These are phyloP conservation scores for Gulo gulo DNA, from an alignment of 2,113 vertebrate species.

Conservation along the genomic window DNA sequence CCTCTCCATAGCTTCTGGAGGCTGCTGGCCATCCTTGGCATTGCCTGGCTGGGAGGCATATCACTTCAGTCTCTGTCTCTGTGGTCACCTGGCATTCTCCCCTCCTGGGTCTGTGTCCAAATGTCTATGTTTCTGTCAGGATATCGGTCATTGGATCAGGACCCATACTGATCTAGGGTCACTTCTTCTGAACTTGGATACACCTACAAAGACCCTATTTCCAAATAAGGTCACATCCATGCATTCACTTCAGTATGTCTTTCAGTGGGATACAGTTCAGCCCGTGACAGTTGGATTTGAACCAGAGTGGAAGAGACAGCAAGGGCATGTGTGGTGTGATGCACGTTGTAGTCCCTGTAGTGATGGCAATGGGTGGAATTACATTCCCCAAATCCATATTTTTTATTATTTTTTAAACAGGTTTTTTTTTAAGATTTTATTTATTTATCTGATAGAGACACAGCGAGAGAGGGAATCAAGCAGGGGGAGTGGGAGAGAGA, in stretches of 20 bases:
- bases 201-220: background rate
- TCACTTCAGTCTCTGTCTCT: background rate
- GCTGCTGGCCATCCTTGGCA: no score
- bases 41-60: background rate
- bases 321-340: background rate
- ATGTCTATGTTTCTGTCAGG: background rate
- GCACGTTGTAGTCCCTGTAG: background rate
- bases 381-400: background rate
- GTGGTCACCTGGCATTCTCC: background rate
- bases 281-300: background rate
- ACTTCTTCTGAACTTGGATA: background rate
- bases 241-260: background rate
- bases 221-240: background rate
- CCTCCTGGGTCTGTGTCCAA: background rate
- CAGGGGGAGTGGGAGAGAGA: no score
- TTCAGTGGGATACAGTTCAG: background rate
- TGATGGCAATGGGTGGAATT: background rate
- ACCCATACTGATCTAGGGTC: background rate
- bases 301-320: background rate
- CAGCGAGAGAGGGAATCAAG: no score
- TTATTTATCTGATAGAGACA: no score
- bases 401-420: no score
- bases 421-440: no score
- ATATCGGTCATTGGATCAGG: background rate
- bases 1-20: background rate